Conservation (phyloP, 2,888 invertebrate genomes). For the Drosophila sordidula region DNA sequence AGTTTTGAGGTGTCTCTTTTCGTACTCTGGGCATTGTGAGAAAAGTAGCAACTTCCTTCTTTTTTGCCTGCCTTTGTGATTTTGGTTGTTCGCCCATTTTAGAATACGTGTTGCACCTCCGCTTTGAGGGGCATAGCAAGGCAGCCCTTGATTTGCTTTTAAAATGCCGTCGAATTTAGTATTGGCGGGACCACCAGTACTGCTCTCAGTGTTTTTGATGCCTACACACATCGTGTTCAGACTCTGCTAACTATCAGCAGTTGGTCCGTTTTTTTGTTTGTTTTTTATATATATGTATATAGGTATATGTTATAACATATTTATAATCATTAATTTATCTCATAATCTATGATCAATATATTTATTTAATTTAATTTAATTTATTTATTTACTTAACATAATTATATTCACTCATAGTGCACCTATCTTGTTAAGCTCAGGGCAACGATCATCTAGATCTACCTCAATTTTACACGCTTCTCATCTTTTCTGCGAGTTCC, state of each 20-base stretch:
- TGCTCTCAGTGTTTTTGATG: background rate
- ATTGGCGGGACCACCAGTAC: constrained; percentile 55
- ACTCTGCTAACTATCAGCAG: background rate
- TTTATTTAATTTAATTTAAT: no score
- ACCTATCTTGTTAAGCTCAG: no score
- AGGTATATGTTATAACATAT: no score
- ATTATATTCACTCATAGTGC: no score
- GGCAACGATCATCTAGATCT: constrained; percentile 4
- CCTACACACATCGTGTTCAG: background rate
- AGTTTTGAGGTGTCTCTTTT: constrained; percentile 81
- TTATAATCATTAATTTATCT: no score
- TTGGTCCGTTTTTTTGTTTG: background rate
- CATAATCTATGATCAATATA: no score
- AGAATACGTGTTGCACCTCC: constrained; percentile 47
- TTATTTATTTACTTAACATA: no score
- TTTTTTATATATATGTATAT: no score
- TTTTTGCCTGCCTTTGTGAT: constrained; percentile 34
- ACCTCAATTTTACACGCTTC: constrained; percentile 63
- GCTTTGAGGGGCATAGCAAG: constrained; percentile 45
- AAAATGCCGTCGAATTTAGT: constrained; percentile 51
- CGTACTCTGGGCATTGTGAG: constrained; percentile 73
- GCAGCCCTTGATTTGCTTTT: constrained; percentile 50
- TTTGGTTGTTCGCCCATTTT: constrained; percentile 29
- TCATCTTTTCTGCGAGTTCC: constrained; percentile 32
- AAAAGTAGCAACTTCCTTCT: constrained; percentile 68